Base-by-base conservation (phyloP, 2,888 invertebrate genomes). In the Mesorhabditis spiculigera region DNA sequence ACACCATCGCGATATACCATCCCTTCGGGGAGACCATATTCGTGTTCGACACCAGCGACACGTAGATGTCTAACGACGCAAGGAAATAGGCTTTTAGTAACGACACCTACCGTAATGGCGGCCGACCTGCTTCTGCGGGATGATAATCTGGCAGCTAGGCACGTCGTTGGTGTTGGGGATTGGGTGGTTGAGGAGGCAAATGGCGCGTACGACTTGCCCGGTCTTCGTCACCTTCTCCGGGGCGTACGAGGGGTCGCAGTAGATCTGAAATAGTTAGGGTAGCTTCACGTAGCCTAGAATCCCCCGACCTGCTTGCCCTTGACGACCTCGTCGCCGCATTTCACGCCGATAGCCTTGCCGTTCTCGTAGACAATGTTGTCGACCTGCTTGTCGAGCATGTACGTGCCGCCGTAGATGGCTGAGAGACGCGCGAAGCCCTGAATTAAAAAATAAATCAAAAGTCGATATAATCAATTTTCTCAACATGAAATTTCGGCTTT, bases 341-440 rank as follows among this genome's bases (percentile, higher is more conserved):
- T 91, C n/a, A 99, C 96, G n/a, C 98, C 98, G 67, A 93, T 90
- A 3, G 94, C 94, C 77, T 87, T 87, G 13, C 85, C 85, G 65
- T 82, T 81, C 70, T 86, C 86, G 63, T 93, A 87, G 5, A 96
- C 93, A 80, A 98, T 93, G 88, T 95, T 94, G 88, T 96, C 95
- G 78, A 95, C 94, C 43, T 93, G 93, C 87, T 97, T 98, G 87
- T 98, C 95, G 86, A 99, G 89, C 98, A 99, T 99, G 89, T 98
- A 99, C 5, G 98, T 99, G 75, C 98, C 98, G 67, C 97, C 97
- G 88, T 97, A 98, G 86, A 99, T 98, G 75, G 98, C 98, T 86
- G 95, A 95, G 73, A 98, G 90, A 77, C 90, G 81, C 65, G 85
- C 85, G 68, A 85, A 85, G 42, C 85, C 85, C 75, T 82, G 68